Conservation (phyloP, 2,888 invertebrate species). For the Hydriomena furcata region DNA sequence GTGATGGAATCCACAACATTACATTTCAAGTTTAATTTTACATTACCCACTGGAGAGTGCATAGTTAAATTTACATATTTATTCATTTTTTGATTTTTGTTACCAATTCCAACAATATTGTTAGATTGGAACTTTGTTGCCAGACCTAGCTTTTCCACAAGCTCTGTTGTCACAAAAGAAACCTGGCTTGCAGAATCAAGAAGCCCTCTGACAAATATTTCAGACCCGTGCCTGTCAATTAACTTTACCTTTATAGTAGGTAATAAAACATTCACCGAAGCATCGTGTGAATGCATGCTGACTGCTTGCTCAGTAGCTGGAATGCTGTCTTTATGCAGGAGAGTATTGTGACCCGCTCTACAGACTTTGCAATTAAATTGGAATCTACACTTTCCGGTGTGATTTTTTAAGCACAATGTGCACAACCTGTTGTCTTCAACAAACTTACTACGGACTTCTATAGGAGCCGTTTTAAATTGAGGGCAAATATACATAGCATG, state of each 20-base stretch:
- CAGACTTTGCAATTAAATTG: constrained; percentile 5
- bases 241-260: neutral
- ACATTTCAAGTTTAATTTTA: neutral
- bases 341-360: constrained; percentile 11
- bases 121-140: neutral
- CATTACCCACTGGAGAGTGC: neutral
- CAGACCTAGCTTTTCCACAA: neutral
- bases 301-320: neutral
- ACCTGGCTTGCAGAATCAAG: neutral
- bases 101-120: neutral
- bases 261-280: neutral
- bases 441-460: constrained; percentile 5
- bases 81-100: neutral
- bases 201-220: neutral
- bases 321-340: constrained; percentile 8
- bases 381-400: constrained; percentile 9
- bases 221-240: neutral
- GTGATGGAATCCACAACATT: neutral
- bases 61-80: neutral
- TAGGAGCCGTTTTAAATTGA: constrained; percentile 9
- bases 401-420: constrained; percentile 4
- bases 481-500: constrained; percentile 12
- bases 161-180: neutral
- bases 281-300: neutral
- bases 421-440: constrained; percentile 10